A percentile compares a stretch with the other conserved stretches of the same genome.
These are phyloP conservation scores for Limosa lapponica DNA, from an alignment of 2,797 vertebrate genomes.

Conservation along the genomic window DNA sequence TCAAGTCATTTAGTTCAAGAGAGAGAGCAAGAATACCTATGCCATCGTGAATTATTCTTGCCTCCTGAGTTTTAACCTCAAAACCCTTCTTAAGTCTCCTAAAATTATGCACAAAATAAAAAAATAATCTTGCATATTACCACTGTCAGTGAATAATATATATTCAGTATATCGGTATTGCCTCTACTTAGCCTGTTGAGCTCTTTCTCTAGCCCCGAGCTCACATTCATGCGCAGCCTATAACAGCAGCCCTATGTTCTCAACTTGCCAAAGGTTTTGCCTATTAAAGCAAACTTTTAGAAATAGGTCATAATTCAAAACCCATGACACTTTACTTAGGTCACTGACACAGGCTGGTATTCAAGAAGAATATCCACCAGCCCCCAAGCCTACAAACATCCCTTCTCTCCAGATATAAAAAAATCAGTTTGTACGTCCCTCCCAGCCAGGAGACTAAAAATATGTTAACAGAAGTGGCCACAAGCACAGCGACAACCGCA, in stretches of 20 bases:
- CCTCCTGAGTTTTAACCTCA: neutral
- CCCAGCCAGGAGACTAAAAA: neutral
- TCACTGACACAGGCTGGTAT: neutral
- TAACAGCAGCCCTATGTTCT: neutral
- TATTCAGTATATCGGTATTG: neutral
- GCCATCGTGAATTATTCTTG: neutral
- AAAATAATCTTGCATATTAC: neutral
- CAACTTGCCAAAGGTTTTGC: neutral
- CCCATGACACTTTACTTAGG: neutral
- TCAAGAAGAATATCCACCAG: neutral
- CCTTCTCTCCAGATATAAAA: neutral
- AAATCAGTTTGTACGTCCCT: neutral
- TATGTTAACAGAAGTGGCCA: neutral
- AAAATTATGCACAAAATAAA: neutral
- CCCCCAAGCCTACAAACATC: neutral
- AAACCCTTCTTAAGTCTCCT: neutral
- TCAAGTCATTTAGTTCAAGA: neutral
- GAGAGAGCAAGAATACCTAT: neutral
- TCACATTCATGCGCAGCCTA: rapidly evolving
- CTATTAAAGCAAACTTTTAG: neutral
- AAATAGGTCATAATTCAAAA: neutral
- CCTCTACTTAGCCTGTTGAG: neutral
- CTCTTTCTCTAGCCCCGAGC: neutral
- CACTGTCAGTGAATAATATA: neutral
- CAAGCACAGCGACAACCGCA: neutral